phyloP scores from a whole-genome alignment of 2,888 invertebrate species.

The Eupithecia exiguata region DNA sequence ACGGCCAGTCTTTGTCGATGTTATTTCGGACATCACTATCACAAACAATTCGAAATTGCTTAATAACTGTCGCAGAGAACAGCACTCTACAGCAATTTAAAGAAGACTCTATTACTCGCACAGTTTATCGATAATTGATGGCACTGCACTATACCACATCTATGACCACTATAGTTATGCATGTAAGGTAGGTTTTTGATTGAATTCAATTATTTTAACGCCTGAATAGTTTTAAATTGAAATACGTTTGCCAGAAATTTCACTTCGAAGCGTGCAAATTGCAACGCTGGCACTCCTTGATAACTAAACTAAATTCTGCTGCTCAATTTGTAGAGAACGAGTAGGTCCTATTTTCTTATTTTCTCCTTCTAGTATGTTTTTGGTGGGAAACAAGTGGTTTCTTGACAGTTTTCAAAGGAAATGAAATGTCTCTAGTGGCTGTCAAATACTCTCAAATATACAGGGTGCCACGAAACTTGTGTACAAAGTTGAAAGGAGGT shows the following conservation, averaged over 20 bases:
- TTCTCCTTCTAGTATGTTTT: background rate
- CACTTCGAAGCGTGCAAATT: background rate
- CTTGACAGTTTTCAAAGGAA: background rate
- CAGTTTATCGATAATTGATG: conserved; percentile 45
- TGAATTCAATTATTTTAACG: background rate
- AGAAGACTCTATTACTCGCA: conserved; percentile 47
- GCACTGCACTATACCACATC: conserved; percentile 5
- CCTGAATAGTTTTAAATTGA: background rate
- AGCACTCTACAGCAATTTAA: conserved; percentile 49
- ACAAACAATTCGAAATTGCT: conserved; percentile 47
- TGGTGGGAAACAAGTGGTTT: background rate
- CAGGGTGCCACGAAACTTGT: too few relatives aligned
- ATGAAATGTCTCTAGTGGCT: background rate
- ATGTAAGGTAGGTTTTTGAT: background rate
- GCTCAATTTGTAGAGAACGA: background rate
- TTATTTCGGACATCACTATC: conserved; percentile 37
- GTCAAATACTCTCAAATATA: background rate
- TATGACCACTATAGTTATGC: background rate
- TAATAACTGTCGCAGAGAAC: conserved; percentile 52
- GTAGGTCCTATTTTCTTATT: background rate
- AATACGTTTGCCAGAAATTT: background rate
- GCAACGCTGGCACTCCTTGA: background rate
- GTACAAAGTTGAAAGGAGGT: too few relatives aligned
- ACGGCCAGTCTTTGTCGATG: background rate
- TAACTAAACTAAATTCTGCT: background rate